A percentile compares a stretch with the other conserved stretches of the same genome.
Conservation (phyloP, 2,797 vertebrate genomes). For the Anisognathus igniventris region DNA sequence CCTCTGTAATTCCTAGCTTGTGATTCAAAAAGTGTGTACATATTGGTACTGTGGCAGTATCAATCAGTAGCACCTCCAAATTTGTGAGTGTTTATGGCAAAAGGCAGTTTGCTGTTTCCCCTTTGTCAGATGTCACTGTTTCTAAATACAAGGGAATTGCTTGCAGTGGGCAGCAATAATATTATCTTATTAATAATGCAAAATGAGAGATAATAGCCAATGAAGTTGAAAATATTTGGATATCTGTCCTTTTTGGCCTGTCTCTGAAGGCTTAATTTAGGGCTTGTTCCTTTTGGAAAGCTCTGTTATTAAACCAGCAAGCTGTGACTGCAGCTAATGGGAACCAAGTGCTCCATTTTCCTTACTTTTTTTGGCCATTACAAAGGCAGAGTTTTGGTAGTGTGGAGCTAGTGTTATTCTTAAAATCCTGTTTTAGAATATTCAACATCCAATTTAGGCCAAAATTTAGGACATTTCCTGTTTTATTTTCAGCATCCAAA, state of each 20-base stretch:
- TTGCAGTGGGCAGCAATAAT: neutral
- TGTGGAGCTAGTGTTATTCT: neutral
- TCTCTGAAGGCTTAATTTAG: neutral
- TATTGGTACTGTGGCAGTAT: neutral
- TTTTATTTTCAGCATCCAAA: constrained; percentile 5
- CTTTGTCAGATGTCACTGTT: neutral
- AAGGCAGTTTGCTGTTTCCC: neutral
- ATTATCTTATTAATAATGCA: neutral
- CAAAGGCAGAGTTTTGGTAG: neutral
- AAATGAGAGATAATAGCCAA: neutral
- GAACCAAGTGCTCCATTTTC: neutral
- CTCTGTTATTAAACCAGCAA: neutral
- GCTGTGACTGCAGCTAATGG: neutral
- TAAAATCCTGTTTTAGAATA: neutral
- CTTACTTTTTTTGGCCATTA: neutral
- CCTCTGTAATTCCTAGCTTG: neutral
- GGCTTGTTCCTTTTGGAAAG: neutral
- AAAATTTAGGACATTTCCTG: neutral
- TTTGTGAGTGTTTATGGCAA: neutral
- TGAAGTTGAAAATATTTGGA: neutral
- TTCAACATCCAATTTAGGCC: neutral
- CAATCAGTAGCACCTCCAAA: neutral
- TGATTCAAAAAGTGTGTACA: neutral
- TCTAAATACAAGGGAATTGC: neutral
- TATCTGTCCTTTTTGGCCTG: neutral